Conservation (phyloP, 1,140 invertebrate genomes). For the Neuroterus valhalla region DNA sequence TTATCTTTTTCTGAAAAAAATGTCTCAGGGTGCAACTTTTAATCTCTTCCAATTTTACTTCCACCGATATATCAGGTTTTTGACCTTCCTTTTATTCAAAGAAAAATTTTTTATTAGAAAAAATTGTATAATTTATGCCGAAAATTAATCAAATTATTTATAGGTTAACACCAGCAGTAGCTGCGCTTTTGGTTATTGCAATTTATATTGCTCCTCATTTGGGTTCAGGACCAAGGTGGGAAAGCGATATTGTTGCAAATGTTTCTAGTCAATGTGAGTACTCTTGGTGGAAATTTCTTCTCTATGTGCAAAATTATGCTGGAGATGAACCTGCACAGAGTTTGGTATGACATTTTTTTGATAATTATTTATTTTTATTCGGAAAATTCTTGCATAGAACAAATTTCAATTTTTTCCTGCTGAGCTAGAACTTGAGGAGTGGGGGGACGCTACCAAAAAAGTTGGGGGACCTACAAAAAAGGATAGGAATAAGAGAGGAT, state of each 20-base stretch:
- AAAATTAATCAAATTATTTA: not conserved
- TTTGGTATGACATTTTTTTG: not conserved
- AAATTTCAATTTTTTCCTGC: no score
- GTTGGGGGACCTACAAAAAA: no score
- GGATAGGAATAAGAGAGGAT: no score
- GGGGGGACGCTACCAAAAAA: no score
- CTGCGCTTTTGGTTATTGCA: not conserved
- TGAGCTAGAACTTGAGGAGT: no score
- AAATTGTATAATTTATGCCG: no score
- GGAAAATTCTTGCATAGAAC: no score
- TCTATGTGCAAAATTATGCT: slow-evolving; percentile 17
- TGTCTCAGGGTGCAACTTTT: not conserved
- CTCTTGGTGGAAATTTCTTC: slow-evolving; percentile 14
- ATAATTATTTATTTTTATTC: not conserved
- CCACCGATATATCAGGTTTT: not conserved
- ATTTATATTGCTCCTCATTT: slow-evolving; percentile 17
- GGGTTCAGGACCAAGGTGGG: slow-evolving; percentile 13
- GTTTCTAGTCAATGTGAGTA: not conserved
- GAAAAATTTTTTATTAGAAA: not conserved
- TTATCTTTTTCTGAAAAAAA: slow-evolving; percentile 8
- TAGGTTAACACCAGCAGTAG: slow-evolving; percentile 6
- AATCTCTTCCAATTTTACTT: not conserved
- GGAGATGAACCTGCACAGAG: not conserved
- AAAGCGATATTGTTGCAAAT: slow-evolving; percentile 11
- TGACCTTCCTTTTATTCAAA: not conserved